phyloP scores from a whole-genome alignment of 2,113 vertebrate species.

The Campylomormyrus tamandua region DNA sequence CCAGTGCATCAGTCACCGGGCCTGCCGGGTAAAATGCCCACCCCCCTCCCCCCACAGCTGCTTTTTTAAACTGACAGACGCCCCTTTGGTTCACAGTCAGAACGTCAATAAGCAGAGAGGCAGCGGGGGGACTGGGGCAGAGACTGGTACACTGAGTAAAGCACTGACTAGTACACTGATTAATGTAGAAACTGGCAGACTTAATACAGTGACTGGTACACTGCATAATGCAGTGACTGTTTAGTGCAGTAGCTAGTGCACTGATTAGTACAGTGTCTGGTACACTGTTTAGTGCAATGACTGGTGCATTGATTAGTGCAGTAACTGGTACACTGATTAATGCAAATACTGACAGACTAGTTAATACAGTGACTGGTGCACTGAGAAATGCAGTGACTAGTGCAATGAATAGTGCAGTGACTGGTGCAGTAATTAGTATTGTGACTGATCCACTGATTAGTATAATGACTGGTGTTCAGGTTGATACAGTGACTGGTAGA shows the following conservation, averaged over 20 bases:
- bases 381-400: not conserved
- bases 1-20: not conserved
- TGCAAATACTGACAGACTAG: too few species aligned
- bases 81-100: not conserved
- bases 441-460: not conserved
- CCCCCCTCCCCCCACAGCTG: not conserved
- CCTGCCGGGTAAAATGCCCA: not conserved
- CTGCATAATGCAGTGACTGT: not conserved
- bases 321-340: not conserved
- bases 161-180: not conserved
- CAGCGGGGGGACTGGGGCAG: not conserved
- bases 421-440: too few species aligned
- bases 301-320: not conserved
- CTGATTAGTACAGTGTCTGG: not conserved
- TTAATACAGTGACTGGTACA: not conserved
- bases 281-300: not conserved
- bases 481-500: not conserved
- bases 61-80: not conserved
- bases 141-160: not conserved
- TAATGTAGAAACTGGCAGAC: not conserved
- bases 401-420: not conserved
- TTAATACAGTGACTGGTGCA: not conserved
- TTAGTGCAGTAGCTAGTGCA: not conserved
- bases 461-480: too few species aligned
- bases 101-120: not conserved